These are phyloP conservation scores for Neocrepidodera transversa DNA, from an alignment of 2,888 invertebrate species.

Conservation along the genomic window DNA sequence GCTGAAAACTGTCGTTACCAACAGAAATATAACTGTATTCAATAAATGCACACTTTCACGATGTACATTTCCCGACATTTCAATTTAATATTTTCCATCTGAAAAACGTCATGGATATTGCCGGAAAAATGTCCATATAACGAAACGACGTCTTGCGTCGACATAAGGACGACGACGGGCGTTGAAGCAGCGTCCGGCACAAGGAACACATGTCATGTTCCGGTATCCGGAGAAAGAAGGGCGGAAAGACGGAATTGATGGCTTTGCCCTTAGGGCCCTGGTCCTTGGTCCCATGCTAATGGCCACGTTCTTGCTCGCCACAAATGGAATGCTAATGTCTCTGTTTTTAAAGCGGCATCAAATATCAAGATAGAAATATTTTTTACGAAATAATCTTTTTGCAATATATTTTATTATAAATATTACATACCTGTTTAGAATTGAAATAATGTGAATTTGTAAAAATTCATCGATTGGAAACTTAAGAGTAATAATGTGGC, in stretches of 20 bases:
- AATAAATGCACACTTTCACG: conserved; percentile 24
- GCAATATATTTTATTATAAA: too few species aligned
- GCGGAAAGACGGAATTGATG: conserved; percentile 43
- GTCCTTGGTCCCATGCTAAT: conserved; percentile 50
- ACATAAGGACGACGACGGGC: conserved; percentile 13
- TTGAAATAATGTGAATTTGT: too few species aligned
- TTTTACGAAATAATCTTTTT: too few species aligned
- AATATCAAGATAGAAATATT: too few species aligned
- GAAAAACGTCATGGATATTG: conserved; percentile 44
- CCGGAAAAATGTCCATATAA: conserved; percentile 29
- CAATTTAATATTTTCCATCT: conserved; percentile 32
- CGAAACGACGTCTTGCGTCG: conserved; percentile 26
- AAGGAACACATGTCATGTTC: conserved; percentile 54
- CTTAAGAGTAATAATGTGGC: conserved; percentile 5
- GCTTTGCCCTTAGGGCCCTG: conserved; percentile 31
- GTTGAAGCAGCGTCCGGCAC: conserved; percentile 50
- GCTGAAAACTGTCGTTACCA: background rate
- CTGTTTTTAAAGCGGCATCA: too few species aligned
- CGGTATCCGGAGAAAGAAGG: conserved; percentile 41
- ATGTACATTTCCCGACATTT: conserved; percentile 22
- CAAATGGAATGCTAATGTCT: background rate
- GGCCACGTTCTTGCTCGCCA: conserved; percentile 53
- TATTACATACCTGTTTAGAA: too few species aligned
- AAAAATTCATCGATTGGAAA: conserved; percentile 8
- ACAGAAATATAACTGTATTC: conserved; percentile 20